Percentiles rank a stretch among this genome's conserved stretches.
Evolutionary conservation across 1,140 invertebrate genomes (phyloP).

Genomic region (Ericerus pela): DNA sequence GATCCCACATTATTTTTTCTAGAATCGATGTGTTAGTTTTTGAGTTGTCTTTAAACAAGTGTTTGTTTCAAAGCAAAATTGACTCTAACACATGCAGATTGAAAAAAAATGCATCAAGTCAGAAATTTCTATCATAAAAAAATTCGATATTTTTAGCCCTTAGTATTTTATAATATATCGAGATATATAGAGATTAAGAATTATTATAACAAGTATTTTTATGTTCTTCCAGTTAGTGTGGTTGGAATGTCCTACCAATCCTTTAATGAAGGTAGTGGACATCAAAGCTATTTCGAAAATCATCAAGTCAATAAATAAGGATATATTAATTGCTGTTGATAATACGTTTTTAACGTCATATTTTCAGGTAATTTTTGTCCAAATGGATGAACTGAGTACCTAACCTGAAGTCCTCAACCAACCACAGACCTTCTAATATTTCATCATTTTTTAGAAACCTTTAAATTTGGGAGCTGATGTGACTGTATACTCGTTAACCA

Average conservation of each 20-base stretch:
- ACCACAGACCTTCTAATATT: no score
- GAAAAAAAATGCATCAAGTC: no score
- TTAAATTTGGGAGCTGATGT: conserved; percentile 83
- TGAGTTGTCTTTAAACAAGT: no score
- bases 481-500: conserved; percentile 84
- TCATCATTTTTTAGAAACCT: conserved; percentile 48
- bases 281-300: conserved; percentile 57
- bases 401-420: conserved; percentile 11
- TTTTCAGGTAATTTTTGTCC: conserved; percentile 49
- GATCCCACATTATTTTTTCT: no score
- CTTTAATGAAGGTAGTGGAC: conserved; percentile 79
- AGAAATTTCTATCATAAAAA: no score
- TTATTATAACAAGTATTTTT: conserved; percentile 13
- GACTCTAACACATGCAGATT: no score
- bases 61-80: no score
- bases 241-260: conserved; percentile 98
- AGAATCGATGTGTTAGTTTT: no score
- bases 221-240: conserved; percentile 62
- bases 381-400: background rate
- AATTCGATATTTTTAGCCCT: no score
- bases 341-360: conserved; percentile 97
- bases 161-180: no score
- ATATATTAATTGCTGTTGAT: conserved; percentile 80
- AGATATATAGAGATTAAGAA: background rate
- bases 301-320: conserved; percentile 39